Conservation (phyloP, 2,888 invertebrate species). For the Mylabris sibirica region DNA sequence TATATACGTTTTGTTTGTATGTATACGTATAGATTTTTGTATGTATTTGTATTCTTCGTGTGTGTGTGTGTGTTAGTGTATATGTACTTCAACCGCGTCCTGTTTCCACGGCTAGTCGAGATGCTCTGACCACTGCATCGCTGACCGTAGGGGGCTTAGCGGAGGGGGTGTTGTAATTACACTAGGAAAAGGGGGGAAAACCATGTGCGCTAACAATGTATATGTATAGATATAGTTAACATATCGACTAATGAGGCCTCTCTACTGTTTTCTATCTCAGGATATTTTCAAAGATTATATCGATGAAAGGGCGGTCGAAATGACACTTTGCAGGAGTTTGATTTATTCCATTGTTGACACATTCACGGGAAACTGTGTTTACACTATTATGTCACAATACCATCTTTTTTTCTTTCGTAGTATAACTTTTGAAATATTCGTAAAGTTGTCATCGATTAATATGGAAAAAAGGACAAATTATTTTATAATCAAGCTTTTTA, state of each 20-base stretch:
- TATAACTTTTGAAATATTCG: no score
- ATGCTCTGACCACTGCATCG: slow-evolving; percentile 60
- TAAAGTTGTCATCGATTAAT: no score
- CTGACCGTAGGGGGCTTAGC: slow-evolving; percentile 62
- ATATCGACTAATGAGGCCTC: slow-evolving; percentile 55
- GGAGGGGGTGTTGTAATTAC: slow-evolving; percentile 56
- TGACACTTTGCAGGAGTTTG: slow-evolving; percentile 24
- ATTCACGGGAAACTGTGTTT: neutral
- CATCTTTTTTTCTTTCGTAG: neutral
- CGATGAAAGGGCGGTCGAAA: slow-evolving; percentile 31
- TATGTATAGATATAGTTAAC: slow-evolving; percentile 56
- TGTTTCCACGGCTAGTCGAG: slow-evolving; percentile 60
- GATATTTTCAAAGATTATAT: slow-evolving; percentile 36
- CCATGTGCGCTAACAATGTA: slow-evolving; percentile 59
- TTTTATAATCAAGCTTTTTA: neutral
- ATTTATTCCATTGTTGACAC: slow-evolving; percentile 8
- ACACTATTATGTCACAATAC: neutral
- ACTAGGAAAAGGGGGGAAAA: slow-evolving; percentile 48
- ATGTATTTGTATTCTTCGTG: neutral
- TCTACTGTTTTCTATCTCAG: slow-evolving; percentile 16
- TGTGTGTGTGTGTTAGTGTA: neutral
- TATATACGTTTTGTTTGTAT: neutral
- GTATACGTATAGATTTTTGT: neutral
- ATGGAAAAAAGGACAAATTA: no score
- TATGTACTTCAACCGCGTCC: slow-evolving; percentile 43